Evolutionary conservation across 2,888 invertebrate species (phyloP), one percentile per base, ranked within the genome.

Genomic region (Philereme transversata): DNA sequence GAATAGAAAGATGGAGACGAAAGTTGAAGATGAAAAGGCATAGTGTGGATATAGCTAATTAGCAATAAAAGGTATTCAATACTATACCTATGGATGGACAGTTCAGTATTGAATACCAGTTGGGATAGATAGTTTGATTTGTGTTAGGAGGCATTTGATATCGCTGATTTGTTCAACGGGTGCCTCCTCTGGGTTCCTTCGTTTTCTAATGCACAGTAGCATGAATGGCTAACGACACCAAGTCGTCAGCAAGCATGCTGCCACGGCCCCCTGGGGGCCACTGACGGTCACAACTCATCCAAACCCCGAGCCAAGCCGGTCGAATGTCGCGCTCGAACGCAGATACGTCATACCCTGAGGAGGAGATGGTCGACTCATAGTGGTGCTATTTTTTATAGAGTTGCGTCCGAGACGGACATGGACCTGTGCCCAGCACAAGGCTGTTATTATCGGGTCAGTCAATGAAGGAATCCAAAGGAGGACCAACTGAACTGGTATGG

Each of bases 121-220:
- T 22, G 22, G 56, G 43, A 40, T 22, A 9, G 61, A 52, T 51
- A 45, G 40, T 49, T 43, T 7, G 5, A 5, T 52, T 4, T n/a
- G 22, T 53, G n/a, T 48, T 50, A 55, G 9, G 51, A 34, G 46
- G 34, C 9, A 50, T 50, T 64, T 62, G 33, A 49, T 67, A 45
- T 53, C 64, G 61, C 66, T 63, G 57, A 57, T 61, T 35, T 47
- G 22, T 53, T 64, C 62, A 68, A 66, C 64, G 66, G 66, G 62
- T 63, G 47, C 68, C 66, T 68, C 68, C 68, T 60, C 68, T 64
- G 62, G 68, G 58, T 45, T 57, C 57, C 68, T 58, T 66, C 64
- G 60, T 64, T 40, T 59, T 60, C 62, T 50, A 68, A 66, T 51
- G 63, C 64, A 63, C 55, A 61, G 57, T 62, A 68, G 64, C 68